Evolutionary conservation across 2,113 vertebrate genomes (phyloP), one percentile per base, ranked within the genome.

Genomic region (Prochilodus magdalenae): DNA sequence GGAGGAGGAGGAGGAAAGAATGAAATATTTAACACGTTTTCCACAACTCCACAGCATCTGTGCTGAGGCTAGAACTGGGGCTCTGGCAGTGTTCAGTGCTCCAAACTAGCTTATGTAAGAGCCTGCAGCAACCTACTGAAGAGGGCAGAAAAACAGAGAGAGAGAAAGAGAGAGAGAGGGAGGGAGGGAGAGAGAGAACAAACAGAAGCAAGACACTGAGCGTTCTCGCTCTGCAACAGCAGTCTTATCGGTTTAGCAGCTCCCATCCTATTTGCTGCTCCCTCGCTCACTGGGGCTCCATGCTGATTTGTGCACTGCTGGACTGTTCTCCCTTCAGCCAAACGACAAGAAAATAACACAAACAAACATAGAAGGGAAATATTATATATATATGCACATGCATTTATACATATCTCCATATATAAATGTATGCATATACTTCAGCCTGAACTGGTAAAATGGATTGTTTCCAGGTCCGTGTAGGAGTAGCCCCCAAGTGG

Each of bases 71-170:
- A 49, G 82, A 74, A 69, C 70, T 79, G 62, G 65, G 66, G 75
- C 55, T 73, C 83, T 80, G 73, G 67, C 75, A 80, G 76, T 84
- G 79, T 84, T 73, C 78, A 40, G 24, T 57, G 30, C 75, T 84
- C 76, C 71, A 84, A 80, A 77, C 86, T 69, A 67, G 83, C 83
- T 87, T 87, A 87, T 85, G 80, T 87, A 87, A 87, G 83, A 84
- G 71, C 75, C 82, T 75, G 78, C 76, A 82, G 82, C 85, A 79
- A 85, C 65, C 81, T 57, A 79, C 60, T 59, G 77, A 82, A 79
- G 16, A 84, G 71, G 66, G 62, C 24, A 73, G 47, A 78, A 65
- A 63, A 62, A 79, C 29, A 51, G 60, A 65, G 53, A 22, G 5
- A 55, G 20, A 55, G 20, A 22, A 4, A 22, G 20, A 55, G 53